Base-by-base conservation (phyloP, 2,797 vertebrate genomes). In the Tangara arthus region DNA sequence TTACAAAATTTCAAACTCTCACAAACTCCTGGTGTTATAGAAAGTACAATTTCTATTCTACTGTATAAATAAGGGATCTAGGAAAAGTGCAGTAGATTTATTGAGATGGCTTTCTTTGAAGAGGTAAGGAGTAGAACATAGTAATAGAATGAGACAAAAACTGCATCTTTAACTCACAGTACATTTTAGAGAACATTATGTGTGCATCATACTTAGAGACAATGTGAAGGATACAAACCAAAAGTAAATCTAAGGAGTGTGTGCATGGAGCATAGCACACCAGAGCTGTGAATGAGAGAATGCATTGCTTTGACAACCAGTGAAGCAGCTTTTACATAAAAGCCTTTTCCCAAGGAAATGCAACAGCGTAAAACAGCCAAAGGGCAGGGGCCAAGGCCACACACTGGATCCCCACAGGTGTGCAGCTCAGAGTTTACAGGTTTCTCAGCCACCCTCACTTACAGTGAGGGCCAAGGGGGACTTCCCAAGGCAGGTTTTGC, bases 231-330 rank as follows among this genome's bases (percentile, higher is more conserved):
- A 65, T 44, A 6, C 3, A 59, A 91, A 70, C 17, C 34, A 61
- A 49, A 59, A 28, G 12, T 9, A 72, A 82, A 42, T 34, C 12
- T 24, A 39, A 79, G 55, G 24, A 65, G 21, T 13, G 4, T 6
- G 23, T 79, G 53, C 15, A n/a, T 41, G 37, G n/a, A 71, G 15
- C 12, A 30, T 28, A n/a, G 39, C 22, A 30, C 15, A 23, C 42
- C 5, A 11, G 1, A 66, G 7, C 13, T 0, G 46, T 46, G 50
- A 76, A 61, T 7, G 21, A 0, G 0, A 56, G 49, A 82, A 82
- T 15, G 3, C 11, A 22, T 18, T 78, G 50, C 34, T 76, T 65
- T 41, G 47, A 52, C n/a, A 60, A 26, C 21, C 13, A 21, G 11
- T 72, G 42, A 55, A 59, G 22, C 26, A 90, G 9, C 6, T 9